A percentile compares a stretch with the other conserved stretches of the same genome.
phyloP scores from a whole-genome alignment of 2,797 vertebrate species.

The Melanotaenia pygmaea region DNA sequence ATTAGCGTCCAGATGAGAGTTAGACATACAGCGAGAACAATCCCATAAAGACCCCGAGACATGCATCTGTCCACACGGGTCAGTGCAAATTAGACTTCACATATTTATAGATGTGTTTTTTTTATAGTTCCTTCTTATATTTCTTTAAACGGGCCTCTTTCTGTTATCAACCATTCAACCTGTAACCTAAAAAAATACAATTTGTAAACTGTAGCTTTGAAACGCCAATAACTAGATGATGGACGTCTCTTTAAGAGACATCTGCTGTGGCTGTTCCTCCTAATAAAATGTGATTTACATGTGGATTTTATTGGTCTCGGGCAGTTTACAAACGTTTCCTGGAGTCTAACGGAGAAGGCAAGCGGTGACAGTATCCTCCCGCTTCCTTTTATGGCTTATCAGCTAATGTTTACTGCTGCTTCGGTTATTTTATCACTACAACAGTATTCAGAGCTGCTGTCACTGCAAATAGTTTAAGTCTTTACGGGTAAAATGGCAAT shows the following conservation, averaged over 20 bases:
- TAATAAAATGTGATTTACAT: neutral
- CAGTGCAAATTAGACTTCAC: slow-evolving; percentile 23
- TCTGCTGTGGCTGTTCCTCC: neutral
- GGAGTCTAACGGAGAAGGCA: slow-evolving; percentile 43
- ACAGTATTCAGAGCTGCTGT: slow-evolving; percentile 6
- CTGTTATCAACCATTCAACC: neutral
- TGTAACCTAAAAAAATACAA: neutral
- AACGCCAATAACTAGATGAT: neutral
- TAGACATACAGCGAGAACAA: neutral
- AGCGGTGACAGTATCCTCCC: slow-evolving; percentile 38
- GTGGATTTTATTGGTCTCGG: neutral
- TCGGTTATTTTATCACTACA: neutral
- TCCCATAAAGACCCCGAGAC: neutral
- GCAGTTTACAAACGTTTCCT: neutral
- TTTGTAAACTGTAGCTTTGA: slow-evolving; percentile 22
- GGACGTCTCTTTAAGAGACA: neutral
- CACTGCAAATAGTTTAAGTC: slow-evolving; percentile 19
- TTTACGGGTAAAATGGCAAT: neutral
- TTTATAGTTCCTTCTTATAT: neutral
- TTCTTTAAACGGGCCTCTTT: neutral
- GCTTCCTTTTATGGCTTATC: slow-evolving; percentile 59
- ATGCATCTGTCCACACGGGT: slow-evolving; percentile 33
- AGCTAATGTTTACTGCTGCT: neutral
- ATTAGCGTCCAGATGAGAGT: no score
- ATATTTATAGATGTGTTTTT: slow-evolving; percentile 10